Evolutionary conservation across 1,140 invertebrate species (phyloP).

Genomic region (Ceratoteleas bidentatus): DNA sequence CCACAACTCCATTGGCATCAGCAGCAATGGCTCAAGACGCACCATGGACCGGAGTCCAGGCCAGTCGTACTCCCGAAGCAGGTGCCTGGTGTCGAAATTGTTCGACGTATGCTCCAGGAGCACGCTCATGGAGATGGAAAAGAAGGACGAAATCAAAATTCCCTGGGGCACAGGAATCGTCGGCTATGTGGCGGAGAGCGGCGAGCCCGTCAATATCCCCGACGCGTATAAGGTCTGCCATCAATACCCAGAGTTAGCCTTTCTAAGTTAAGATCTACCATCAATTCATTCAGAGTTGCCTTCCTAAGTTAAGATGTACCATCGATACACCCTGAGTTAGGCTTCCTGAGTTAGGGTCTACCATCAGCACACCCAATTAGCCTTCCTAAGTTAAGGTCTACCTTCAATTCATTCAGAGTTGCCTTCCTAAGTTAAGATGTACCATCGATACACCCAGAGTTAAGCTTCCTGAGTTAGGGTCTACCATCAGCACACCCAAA

Average conservation of each 20-base stretch:
- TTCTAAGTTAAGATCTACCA: too few species aligned
- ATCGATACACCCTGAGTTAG: too few species aligned
- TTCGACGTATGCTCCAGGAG: slow-evolving; percentile 96
- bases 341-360: too few species aligned
- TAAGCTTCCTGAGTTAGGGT: too few species aligned
- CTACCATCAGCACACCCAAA: too few species aligned
- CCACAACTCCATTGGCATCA: slow-evolving; percentile 41
- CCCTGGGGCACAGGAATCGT: slow-evolving; percentile 95
- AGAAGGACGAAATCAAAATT: slow-evolving; percentile 95
- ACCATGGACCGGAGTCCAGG: slow-evolving; percentile 21
- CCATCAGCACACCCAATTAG: too few species aligned
- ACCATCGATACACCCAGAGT: too few species aligned
- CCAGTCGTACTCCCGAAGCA: slow-evolving; percentile 67
- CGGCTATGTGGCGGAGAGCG: slow-evolving; percentile 95
- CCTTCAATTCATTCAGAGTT: too few species aligned
- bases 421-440: too few species aligned
- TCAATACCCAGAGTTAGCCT: neutral
- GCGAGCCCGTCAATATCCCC: slow-evolving; percentile 95
- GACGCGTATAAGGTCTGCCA: slow-evolving; percentile 95
- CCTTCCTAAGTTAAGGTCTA: too few species aligned
- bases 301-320: too few species aligned
- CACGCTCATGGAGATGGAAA: slow-evolving; percentile 94
- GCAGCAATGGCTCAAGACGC: slow-evolving; percentile 12
- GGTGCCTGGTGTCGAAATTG: slow-evolving; percentile 94
- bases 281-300: too few species aligned